Evolutionary conservation across 2,113 vertebrate genomes (phyloP).

Genomic region (Tor tambroides): DNA sequence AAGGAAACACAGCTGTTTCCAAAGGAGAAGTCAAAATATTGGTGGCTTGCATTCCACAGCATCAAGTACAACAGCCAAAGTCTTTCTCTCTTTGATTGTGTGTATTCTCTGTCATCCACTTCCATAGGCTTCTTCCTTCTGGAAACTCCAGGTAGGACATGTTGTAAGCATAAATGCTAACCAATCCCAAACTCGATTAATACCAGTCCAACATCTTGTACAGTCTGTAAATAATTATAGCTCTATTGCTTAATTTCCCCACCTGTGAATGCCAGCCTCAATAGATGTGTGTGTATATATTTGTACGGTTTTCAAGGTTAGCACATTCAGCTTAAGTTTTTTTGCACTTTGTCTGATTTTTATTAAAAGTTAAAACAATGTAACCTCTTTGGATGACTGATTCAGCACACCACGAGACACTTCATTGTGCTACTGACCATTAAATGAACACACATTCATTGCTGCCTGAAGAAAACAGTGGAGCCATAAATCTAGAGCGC

Average conservation of each 20-base stretch:
- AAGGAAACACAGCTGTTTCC: conserved; percentile 94
- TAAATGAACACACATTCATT: conserved; percentile 32
- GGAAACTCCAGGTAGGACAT: background rate
- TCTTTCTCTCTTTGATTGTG: conserved; percentile 37
- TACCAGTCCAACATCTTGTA: background rate
- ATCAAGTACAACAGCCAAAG: conserved; percentile 64
- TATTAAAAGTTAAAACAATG: background rate
- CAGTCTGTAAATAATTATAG: background rate
- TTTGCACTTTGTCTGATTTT: background rate
- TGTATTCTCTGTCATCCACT: conserved; percentile 25
- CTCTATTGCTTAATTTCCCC: background rate
- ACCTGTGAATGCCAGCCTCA: background rate
- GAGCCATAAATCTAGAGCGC: conserved; percentile 1
- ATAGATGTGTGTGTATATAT: background rate
- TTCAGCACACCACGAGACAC: conserved; percentile 3
- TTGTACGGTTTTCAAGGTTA: background rate
- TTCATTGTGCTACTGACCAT: conserved; percentile 19
- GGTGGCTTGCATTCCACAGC: conserved; percentile 73
- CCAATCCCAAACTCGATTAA: background rate
- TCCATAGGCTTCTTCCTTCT: conserved; percentile 19
- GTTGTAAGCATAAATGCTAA: background rate
- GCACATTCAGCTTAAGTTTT: background rate
- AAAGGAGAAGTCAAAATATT: conserved; percentile 89
- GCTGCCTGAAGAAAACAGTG: conserved; percentile 14
- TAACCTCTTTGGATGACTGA: background rate